These are phyloP conservation scores for Echiichthys vipera DNA, from an alignment of 2,797 vertebrate species.

Conservation along the genomic window DNA sequence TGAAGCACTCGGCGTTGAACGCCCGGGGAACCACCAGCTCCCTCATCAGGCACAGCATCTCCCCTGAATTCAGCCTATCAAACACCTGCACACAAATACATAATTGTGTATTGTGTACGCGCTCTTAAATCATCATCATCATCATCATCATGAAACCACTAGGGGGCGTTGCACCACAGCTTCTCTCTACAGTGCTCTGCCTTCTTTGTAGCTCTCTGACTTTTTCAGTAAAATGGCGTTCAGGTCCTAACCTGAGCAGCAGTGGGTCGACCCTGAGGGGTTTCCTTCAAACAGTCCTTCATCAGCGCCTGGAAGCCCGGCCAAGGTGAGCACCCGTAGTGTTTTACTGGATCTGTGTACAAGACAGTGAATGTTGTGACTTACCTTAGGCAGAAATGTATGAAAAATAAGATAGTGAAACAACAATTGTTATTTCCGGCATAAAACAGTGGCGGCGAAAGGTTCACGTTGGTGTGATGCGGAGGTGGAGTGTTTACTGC, in stretches of 20 bases:
- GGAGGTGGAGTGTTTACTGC: no score
- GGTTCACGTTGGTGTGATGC: no score
- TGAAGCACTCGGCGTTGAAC: slow-evolving; percentile 87
- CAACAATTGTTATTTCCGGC: no score
- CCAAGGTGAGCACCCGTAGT: slow-evolving; percentile 93
- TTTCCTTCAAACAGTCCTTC: slow-evolving; percentile 92
- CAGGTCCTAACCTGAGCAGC: slow-evolving; percentile 88
- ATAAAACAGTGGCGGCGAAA: no score
- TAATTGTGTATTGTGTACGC: no score
- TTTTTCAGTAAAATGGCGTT: no score
- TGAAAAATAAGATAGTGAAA: background rate
- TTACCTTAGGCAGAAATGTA: background rate
- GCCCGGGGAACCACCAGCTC: slow-evolving; percentile 80
- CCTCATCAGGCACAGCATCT: slow-evolving; percentile 91
- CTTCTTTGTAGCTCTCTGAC: no score
- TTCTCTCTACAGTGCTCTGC: background rate
- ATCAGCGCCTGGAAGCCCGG: slow-evolving; percentile 92
- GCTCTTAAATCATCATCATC: no score
- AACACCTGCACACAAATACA: slow-evolving; percentile 85
- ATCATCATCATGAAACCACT: background rate
- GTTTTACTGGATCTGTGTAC: slow-evolving; percentile 91
- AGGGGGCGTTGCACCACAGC: background rate
- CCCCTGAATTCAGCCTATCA: slow-evolving; percentile 91
- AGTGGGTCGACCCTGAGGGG: slow-evolving; percentile 92
- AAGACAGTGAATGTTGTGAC: background rate